Evolutionary conservation across 2,888 invertebrate genomes (phyloP), one percentile per base, ranked within the genome.

Genomic region (Pristionchus maxplancki): DNA sequence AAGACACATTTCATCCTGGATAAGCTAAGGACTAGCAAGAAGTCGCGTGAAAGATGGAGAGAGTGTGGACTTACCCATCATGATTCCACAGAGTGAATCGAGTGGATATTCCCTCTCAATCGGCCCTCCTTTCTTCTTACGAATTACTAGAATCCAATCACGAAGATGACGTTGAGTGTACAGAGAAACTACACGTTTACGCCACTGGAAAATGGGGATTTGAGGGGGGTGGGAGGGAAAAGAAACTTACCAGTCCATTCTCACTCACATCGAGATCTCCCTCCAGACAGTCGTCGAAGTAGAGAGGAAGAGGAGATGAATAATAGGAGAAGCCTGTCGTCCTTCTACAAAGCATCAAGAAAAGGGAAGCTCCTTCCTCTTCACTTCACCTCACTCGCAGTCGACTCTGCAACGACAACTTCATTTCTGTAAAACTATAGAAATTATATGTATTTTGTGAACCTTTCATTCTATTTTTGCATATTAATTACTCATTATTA

Each of bases 141-240:
- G 34, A 20, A 82, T 82, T 9, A 82, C 81, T 15, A 82, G 37
- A 24, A 28, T 15, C 11, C 40, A 74, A 40, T 44, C 74, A 74
- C 74, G 17, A 20, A 74, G 40, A 24, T 40, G 74, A 50, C 28
- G 31, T 15, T 48, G 81, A 20, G 28, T 28, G 28, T 82, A 82
- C 11, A 82, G 8, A 17, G 48, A 48, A 1, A 82, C 81, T 15
- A 50, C 24, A 24, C 81, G 48, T 20, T 48, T 48, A n/a, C 31
- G n/a, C 81, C 81, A 82, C 81, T 82, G 81, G n/a, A 40, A 82
- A 20, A 48, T 31, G 11, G n/a, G n/a, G n/a, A n/a, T n/a, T n/a
- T n/a, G n/a, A n/a, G n/a, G 8, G 20, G 17, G 31, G 64, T 9
- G 64, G 40, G 34, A 34, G 34, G 20, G 67, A 15, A 17, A 24